Evolutionary conservation across 2,113 vertebrate species (phyloP), one percentile per base, ranked within the genome.

Genomic region (Sinocyclocheilus rhinocerous): DNA sequence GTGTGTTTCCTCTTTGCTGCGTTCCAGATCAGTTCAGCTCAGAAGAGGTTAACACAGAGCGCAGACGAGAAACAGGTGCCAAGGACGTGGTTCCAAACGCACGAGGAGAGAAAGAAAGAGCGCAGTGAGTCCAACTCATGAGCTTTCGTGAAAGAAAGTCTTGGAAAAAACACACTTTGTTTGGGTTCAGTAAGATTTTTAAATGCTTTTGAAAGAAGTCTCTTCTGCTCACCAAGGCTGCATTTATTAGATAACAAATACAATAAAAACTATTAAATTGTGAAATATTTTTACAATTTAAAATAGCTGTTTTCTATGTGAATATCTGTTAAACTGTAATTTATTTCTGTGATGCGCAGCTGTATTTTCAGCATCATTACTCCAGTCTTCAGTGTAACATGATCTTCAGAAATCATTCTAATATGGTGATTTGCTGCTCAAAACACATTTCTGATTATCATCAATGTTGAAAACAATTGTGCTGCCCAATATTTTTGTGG

Each of bases 11-110:
- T 33, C 29, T 33, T 33, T 33, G 29, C 29, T 33, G 29, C 29
- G 29, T 33, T 33, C 29, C 29, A 99, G 98, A 95, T 99, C 90
- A 97, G 94, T 18, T 95, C 91, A 10, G 98, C 97, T 75, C 95
- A 97, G 92, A 96, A 95, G 81, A 96, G 95, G 63, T 92, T 99
- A n/a, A 90, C 94, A 33, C 92, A 94, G 36, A 52, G 80, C 0
- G n/a, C 65, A 0, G 79, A 88, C 0, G 89, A 93, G n/a, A 73
- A 87, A 0, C 18, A 84, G 11, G 89, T 93, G 8, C 94, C 96
- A 85, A 94, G 98, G 72, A 97, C 94, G 86, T 99, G 98, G 98
- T 99, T 99, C 89, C 98, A 99, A 90, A 97, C 95, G 11, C 95
- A 93, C 70, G 96, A 98, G 81, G 97, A 99, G 89, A 94, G 97